Base-by-base conservation (phyloP, 1,140 invertebrate genomes). In the Lutraria rhynchaena region DNA sequence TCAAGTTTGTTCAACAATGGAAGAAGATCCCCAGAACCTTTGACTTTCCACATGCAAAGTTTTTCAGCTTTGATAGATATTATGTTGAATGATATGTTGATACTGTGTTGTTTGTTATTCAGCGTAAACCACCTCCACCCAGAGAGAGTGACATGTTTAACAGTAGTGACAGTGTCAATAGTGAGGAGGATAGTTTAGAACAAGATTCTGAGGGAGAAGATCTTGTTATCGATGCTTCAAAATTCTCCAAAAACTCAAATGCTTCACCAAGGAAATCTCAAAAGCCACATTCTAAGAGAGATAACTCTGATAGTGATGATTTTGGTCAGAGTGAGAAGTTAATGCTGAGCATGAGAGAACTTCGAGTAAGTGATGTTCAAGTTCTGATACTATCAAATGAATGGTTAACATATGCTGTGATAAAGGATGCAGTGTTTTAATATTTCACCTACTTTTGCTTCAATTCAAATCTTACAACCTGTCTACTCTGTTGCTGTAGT, bases 91-190 rank as follows among this genome's bases (percentile, higher is more conserved):
- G n/a, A n/a, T n/a, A n/a, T n/a, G n/a, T n/a, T n/a, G n/a, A n/a
- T n/a, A n/a, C n/a, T n/a, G n/a, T n/a, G n/a, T n/a, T n/a, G n/a
- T n/a, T n/a, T n/a, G n/a, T n/a, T n/a, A n/a, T n/a, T n/a, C 76
- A 80, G 76, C 63, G 76, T 44, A 80, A 80, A 61, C 63, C 76
- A 1, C 76, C 61, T 7, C 63, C 63, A 3, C 76, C 76, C 7
- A 69, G 76, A 44, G 76, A 80, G 44, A 80, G 76, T 70, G 76
- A 80, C 53, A 46, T 80, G 76, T 80, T 80, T 80, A 80, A 80
- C 51, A 80, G 76, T 29, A 70, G 65, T 70, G 76, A 80, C 24
- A 80, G 76, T 60, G 15, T 58, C 1, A 67, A 67, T 53, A 80
- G 76, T 80, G 76, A 80, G 27, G 76, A 69, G 9, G 63, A 80